Evolutionary conservation across 2,113 vertebrate species (phyloP).

Genomic region (Anarrhichthys ocellatus): DNA sequence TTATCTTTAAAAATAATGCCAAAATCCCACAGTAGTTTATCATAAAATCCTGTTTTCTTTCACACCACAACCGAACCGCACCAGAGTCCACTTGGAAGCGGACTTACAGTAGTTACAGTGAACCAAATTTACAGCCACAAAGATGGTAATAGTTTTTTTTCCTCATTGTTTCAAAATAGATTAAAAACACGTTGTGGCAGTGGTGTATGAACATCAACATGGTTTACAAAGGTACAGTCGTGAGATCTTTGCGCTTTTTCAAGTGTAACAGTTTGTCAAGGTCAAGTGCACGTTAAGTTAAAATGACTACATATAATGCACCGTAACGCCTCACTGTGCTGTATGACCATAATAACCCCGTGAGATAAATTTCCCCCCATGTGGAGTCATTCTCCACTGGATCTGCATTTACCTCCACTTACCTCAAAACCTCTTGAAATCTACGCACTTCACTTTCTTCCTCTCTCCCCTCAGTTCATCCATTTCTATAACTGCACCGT

Average conservation of each 20-base stretch:
- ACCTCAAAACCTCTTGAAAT: conserved; percentile 15
- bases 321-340: background rate
- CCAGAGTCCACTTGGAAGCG: too few species aligned
- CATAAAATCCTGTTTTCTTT: background rate
- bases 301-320: background rate
- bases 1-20: background rate
- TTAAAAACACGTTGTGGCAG: background rate
- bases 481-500: conserved; percentile 39
- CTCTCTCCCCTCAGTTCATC: background rate
- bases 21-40: background rate
- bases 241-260: background rate
- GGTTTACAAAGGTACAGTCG: background rate
- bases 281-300: background rate
- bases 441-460: background rate
- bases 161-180: background rate
- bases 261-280: background rate
- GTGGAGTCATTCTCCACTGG: conserved; percentile 7
- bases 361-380: background rate
- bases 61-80: too few species aligned
- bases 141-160: background rate
- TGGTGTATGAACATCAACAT: background rate
- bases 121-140: background rate
- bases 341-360: background rate
- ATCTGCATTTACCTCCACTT: conserved; percentile 30
- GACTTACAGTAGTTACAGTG: background rate